Base-by-base conservation (phyloP, 2,888 invertebrate genomes). In the Actias luna region DNA sequence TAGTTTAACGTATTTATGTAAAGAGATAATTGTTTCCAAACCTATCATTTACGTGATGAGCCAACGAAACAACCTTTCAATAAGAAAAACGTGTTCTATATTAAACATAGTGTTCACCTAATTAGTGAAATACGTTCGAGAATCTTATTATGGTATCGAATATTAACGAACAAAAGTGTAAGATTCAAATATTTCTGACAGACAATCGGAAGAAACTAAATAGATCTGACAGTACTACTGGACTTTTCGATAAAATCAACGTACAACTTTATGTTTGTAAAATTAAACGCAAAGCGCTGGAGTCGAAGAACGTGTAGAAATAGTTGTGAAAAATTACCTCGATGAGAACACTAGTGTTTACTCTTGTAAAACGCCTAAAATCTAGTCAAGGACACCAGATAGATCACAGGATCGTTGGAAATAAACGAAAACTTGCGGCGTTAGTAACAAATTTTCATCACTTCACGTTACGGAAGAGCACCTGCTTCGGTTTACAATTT, bases 401-500 rank as follows among this genome's bases (percentile, higher is more conserved):
- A 25, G 22, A 50, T 50, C 25, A 22, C 46, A 12, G 46, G 46
- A 25, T 25, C 46, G 46, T 50, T 50, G 22, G 16, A 50, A 50
- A 50, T 50, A 50, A 50, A 50, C 46, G 12, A 50, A 25, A 4
- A 25, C 18, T 50, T 39, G 4, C 46, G 22, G n/a, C n/a, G 22
- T 12, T 50, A 50, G 46, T 5, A 50, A 50, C 46, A 50, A 25
- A 8, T 22, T 22, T 50, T 50, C 46, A 50, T 25, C 46, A 50
- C 46, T 50, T 22, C 8, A 50, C 46, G 25, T 12, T 50, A 16
- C 46, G 46, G 46, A 50, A 50, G 46, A 50, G 25, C 58, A 33
- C 58, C 58, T 58, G 58, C 5, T 50, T 50, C 25, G 22, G 22
- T 25, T 50, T 50, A 50, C 46, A 50, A n/a, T 50, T 50, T 46